Conservation (phyloP, 2,113 vertebrate genomes). For the Micromys minutus region DNA sequence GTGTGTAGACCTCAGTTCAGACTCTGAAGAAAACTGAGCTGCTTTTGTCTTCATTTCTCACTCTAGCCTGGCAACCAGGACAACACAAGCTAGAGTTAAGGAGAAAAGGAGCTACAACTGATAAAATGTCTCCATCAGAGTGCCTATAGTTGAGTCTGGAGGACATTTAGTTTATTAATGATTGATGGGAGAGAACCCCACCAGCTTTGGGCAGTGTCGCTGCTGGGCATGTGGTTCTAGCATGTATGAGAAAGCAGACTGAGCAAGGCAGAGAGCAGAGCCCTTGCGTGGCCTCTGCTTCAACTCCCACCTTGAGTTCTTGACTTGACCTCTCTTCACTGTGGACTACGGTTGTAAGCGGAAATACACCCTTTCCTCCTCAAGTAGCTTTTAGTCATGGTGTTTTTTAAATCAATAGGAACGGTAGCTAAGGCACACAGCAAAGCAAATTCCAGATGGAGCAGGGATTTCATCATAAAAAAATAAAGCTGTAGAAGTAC, state of each 20-base stretch:
- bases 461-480: slow-evolving; percentile 58
- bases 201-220: neutral
- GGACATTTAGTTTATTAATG: neutral
- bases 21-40: slow-evolving; percentile 57
- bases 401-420: neutral
- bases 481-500: slow-evolving; percentile 54
- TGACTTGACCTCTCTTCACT: neutral
- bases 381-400: neutral
- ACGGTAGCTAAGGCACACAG: neutral
- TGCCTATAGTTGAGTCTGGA: neutral
- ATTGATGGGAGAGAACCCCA: neutral
- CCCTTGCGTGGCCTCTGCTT: neutral
- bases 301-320: neutral
- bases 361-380: too few relatives aligned
- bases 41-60: slow-evolving; percentile 55
- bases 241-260: neutral
- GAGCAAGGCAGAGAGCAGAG: neutral
- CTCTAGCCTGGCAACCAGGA: neutral
- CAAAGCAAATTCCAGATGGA: slow-evolving; percentile 74
- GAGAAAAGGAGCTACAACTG: neutral
- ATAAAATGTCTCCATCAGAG: neutral
- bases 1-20: neutral
- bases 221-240: neutral
- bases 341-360: neutral
- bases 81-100: too few relatives aligned